Evolutionary conservation across 2,113 vertebrate species (phyloP).

Genomic region (Bostrychus sinensis): DNA sequence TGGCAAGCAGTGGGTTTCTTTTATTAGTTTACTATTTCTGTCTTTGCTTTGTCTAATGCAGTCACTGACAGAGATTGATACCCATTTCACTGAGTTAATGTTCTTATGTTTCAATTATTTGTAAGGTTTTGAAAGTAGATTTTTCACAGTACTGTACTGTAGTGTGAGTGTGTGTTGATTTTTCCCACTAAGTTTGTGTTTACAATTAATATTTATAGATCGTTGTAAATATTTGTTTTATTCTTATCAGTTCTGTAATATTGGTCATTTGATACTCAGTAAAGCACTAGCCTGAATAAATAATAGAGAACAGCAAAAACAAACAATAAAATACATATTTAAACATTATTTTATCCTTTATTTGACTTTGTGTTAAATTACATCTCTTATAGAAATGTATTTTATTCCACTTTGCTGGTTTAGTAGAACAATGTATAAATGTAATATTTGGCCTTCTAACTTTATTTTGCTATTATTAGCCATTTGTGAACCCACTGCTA

Average conservation of each 20-base stretch:
- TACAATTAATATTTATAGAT: background rate
- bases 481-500: too few relatives aligned
- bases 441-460: too few relatives aligned
- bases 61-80: background rate
- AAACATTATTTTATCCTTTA: too few relatives aligned
- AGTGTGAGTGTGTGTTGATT: background rate
- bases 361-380: too few relatives aligned
- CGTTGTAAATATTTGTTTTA: background rate
- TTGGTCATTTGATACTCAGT: background rate
- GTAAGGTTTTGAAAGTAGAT: background rate
- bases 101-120: background rate
- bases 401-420: too few relatives aligned
- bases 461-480: too few relatives aligned
- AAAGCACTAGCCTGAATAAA: background rate
- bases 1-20: background rate
- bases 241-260: background rate
- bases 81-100: background rate
- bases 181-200: too few relatives aligned
- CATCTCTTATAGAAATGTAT: too few relatives aligned
- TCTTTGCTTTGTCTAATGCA: background rate
- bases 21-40: constrained; percentile 2
- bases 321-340: too few relatives aligned
- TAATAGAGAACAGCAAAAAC: background rate
- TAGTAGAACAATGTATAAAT: too few relatives aligned
- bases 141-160: background rate